phyloP scores from a whole-genome alignment of 92 coral and sea anemone genomes.

The Heteractis magnifica region DNA sequence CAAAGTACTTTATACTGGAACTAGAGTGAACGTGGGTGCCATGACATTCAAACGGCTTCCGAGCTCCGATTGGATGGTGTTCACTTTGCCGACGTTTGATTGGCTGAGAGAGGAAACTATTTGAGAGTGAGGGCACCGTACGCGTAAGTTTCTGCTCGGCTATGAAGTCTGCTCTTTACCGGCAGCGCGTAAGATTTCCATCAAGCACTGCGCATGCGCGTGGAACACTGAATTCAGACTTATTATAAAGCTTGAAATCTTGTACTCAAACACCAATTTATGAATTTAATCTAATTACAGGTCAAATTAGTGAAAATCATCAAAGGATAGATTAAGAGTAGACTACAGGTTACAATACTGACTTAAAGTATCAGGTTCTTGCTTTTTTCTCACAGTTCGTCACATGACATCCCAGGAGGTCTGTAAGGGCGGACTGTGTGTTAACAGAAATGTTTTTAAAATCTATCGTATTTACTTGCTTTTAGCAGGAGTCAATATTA shows the following conservation, averaged over 20 bases:
- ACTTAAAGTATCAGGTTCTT: background rate
- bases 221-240: background rate
- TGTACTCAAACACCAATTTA: background rate
- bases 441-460: background rate
- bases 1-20: too few species aligned
- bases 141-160: background rate
- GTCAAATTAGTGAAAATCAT: background rate
- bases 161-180: too few species aligned
- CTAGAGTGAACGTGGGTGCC: background rate
- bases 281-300: background rate
- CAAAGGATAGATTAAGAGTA: background rate
- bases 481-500: background rate
- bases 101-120: background rate
- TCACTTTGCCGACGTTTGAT: background rate
- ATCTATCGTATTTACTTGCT: slow-evolving; percentile 2
- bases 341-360: background rate
- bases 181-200: background rate
- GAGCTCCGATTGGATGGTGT: background rate
- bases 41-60: background rate
- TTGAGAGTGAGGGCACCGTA: background rate
- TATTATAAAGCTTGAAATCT: background rate
- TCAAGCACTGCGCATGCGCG: background rate
- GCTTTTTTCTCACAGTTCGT: background rate
- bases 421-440: background rate
- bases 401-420: background rate